Evolutionary conservation across 2,888 invertebrate species (phyloP), one percentile per base, ranked within the genome.

Genomic region (Hartigia nigra): DNA sequence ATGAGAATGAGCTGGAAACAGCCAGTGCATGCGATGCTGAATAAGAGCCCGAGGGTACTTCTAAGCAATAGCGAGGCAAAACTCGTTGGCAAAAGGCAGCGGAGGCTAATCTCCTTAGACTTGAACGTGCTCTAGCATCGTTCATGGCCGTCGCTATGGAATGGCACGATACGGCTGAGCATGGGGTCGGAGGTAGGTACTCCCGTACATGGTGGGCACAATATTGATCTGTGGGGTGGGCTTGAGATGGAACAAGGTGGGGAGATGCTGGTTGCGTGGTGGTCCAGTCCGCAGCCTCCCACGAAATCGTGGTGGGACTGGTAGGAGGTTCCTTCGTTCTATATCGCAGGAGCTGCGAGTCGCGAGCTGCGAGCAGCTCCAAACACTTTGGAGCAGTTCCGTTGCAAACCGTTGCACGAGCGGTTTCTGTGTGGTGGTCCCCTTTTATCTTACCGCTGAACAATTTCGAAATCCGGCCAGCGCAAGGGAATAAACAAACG

Each of bases 251-350:
- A 74, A 14, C 80, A 78, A 78, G 82, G 85, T 85, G 86, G 85
- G 84, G 78, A 80, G 79, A 80, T 76, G 84, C 84, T 82, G 82
- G 82, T 86, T 90, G 90, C 90, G 91, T 88, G 88, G 87, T 89
- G 88, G 90, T 90, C 90, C 90, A 90, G 88, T 90, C 88, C 90
- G 90, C 90, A 90, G 91, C 87, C 88, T 89, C 88, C 86, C 88
- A 87, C 88, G 90, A 88, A 88, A 86, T 84, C 84, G 85, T 87
- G 86, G 84, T 82, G 86, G 86, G 85, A 83, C 81, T 81, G 84
- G 85, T 83, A 81, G 84, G 86, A 81, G 86, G 84, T 81, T 76
- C 83, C 83, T 37, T 31, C 75, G 36, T 37, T 37, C 34, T 34
- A 34, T 37, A 34, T 37, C 36, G 75, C 75, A 31, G 75, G 75